Percentiles rank a stretch among this genome's conserved stretches.
Conservation (phyloP, 2,113 vertebrate species). For the Psephotus haematonotus region DNA sequence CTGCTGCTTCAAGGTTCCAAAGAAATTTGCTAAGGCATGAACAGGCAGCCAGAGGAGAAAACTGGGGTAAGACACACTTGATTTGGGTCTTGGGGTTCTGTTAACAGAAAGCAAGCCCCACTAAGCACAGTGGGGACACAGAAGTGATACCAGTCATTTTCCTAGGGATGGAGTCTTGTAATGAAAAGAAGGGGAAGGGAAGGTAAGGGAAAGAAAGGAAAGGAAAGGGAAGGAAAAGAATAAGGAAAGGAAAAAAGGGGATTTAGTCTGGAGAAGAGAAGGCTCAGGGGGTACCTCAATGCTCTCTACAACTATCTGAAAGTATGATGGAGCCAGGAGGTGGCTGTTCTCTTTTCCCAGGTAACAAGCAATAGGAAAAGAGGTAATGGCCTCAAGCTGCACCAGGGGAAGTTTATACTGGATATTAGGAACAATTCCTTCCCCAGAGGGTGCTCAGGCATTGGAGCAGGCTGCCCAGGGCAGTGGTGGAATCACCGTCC, state of each 20-base stretch:
- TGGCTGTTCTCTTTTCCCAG: neutral
- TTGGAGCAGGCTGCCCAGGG: neutral
- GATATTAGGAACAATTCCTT: neutral
- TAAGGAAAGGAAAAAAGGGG: neutral
- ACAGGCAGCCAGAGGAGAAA: neutral
- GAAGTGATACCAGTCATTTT: neutral
- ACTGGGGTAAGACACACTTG: neutral
- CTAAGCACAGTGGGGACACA: neutral
- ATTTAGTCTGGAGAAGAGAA: neutral
- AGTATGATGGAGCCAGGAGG: neutral
- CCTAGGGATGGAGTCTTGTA: neutral
- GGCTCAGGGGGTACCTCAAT: neutral
- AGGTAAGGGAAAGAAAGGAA: neutral
- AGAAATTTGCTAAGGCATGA: neutral
- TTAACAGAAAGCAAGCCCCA: neutral
- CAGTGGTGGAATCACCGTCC: neutral
- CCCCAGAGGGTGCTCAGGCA: neutral
- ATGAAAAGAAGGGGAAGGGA: neutral
- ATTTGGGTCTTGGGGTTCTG: neutral
- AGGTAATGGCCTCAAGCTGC: neutral
- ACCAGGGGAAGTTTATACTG: neutral
- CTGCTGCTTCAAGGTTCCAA: rapidly evolving
- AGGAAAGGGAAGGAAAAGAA: neutral
- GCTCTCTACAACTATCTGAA: neutral
- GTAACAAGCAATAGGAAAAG: neutral